Evolutionary conservation across 2,113 vertebrate species (phyloP).

Genomic region (Gambusia affinis): DNA sequence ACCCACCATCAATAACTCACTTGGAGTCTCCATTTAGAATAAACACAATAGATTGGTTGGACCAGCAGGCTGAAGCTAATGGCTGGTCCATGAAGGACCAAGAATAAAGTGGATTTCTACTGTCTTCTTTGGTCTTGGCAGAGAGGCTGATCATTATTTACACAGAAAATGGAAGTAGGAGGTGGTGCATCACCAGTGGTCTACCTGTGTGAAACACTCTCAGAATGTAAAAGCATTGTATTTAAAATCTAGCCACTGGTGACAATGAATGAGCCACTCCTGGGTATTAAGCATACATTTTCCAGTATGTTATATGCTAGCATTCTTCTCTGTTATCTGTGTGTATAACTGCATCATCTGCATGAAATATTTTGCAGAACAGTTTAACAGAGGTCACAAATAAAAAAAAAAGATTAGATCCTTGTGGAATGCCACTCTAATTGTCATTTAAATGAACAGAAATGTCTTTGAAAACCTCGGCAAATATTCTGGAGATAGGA

Average conservation of each 20-base stretch:
- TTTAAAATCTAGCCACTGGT: not conserved
- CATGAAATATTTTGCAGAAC: not conserved
- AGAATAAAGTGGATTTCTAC: no score
- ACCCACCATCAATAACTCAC: not conserved
- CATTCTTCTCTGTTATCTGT: no score
- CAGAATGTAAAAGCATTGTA: not conserved
- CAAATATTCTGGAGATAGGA: not conserved
- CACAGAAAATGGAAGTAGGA: not conserved
- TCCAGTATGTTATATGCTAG: no score
- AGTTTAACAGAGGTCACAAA: not conserved
- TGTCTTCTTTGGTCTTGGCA: not conserved
- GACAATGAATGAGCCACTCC: no score
- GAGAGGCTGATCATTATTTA: not conserved
- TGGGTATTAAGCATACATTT: no score
- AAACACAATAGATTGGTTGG: not conserved
- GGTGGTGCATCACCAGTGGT: not conserved
- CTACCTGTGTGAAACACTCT: not conserved
- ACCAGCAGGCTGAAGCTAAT: not conserved
- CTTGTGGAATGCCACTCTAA: not conserved
- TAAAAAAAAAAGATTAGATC: not conserved
- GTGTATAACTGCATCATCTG: no score
- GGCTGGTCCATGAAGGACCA: not conserved
- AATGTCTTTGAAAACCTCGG: not conserved
- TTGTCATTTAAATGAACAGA: not conserved
- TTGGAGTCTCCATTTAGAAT: not conserved